Evolutionary conservation across 2,888 invertebrate genomes (phyloP), one percentile per base, ranked within the genome.

Genomic region (Tachina fera): DNA sequence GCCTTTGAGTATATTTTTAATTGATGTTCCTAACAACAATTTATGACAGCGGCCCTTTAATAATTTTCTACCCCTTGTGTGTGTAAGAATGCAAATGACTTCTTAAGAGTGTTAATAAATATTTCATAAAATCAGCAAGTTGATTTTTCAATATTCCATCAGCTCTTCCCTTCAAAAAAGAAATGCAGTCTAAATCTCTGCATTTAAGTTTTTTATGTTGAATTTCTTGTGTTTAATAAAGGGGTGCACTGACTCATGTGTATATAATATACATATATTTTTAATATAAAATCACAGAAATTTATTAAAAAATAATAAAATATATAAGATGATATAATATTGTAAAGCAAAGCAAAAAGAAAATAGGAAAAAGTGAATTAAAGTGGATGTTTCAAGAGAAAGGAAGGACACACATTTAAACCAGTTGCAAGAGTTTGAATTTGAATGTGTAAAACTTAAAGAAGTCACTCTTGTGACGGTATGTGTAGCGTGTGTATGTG

Each of bases 11-110:
- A 9, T 14, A 11, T 13, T 47, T 47, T 31, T 51, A 51, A 51
- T 68, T 68, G 16, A 22, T 31, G 39, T 68, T 22, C 9, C 9
- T n/a, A 39, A 9, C 16, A 61, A 13, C 39, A 49, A 39, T 11
- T 8, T 31, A 41, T 53, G 41, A 14, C 51, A 39, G 43, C 11
- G 9, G 1, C 58, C 14, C 16, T 45, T 43, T 61, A 22, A 47
- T 63, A 75, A 31, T 5, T 22, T 43, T 63, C 45, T 47, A 47
- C 43, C 53, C 13, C 70, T 79, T 79, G 16, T 39, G 39, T 71
- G 63, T 53, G 71, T 47, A 79, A 79, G 70, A 53, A 70, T 39
- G 71, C 71, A 79, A 79, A 79, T 71, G 71, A 79, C 78, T 79
- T 70, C 45, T 79, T 45, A 53, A 79, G 78, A 53, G 70, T 51